These are phyloP conservation scores for Plebejus melissa DNA, from an alignment of 2,888 invertebrate species.

Conservation along the genomic window DNA sequence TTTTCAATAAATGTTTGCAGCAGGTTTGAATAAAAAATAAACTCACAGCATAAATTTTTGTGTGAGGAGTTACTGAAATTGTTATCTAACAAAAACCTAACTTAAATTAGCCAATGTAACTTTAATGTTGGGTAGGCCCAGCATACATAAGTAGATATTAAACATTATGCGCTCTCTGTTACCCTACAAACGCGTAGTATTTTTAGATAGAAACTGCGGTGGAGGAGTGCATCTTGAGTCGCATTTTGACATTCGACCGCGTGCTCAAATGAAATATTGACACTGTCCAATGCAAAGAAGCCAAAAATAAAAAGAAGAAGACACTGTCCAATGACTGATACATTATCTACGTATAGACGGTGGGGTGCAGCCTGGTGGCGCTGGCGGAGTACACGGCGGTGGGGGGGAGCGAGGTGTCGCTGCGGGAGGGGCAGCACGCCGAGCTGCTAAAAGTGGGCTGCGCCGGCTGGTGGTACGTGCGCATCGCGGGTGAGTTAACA, in stretches of 20 bases:
- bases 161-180: too few species aligned
- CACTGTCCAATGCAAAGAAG: too few species aligned
- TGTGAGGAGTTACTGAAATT: not conserved
- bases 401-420: slow-evolving; percentile 93
- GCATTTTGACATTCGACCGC: not conserved
- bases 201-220: too few species aligned
- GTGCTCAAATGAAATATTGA: not conserved
- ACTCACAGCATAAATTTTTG: not conserved
- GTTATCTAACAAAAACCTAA: too few species aligned
- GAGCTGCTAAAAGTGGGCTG: slow-evolving; percentile 95
- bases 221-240: not conserved
- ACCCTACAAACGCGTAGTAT: too few species aligned
- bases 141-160: too few species aligned
- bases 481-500: slow-evolving; percentile 82
- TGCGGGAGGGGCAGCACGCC: slow-evolving; percentile 93
- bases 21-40: not conserved
- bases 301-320: too few species aligned
- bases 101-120: too few species aligned
- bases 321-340: not conserved
- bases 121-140: too few species aligned
- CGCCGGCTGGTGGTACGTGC: slow-evolving; percentile 98
- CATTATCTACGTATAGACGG: slow-evolving; percentile 57
- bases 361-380: slow-evolving; percentile 90
- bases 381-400: slow-evolving; percentile 96
- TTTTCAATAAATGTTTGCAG: not conserved